These are phyloP conservation scores for Euborellia annulipes DNA, from an alignment of 1,140 invertebrate genomes.

Conservation along the genomic window DNA sequence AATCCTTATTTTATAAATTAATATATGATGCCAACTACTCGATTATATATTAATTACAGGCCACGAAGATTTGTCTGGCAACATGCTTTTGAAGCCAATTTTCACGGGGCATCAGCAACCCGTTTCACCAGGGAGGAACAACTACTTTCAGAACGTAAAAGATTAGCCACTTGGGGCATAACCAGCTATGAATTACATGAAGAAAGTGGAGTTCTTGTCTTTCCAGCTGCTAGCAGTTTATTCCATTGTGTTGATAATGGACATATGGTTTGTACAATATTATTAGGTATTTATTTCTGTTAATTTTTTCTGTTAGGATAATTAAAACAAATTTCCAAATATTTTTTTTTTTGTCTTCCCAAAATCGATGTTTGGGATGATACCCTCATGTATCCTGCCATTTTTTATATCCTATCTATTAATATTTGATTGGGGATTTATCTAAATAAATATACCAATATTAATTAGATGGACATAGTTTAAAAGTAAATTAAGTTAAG, in stretches of 20 bases:
- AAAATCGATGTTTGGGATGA: too few relatives aligned
- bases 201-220: constrained; percentile 67
- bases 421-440: too few relatives aligned
- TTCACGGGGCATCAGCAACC: constrained; percentile 41
- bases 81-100: constrained; percentile 51
- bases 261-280: constrained; percentile 38
- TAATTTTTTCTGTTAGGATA: too few relatives aligned
- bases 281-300: too few relatives aligned
- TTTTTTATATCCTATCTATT: too few relatives aligned
- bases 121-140: constrained; percentile 71
- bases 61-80: constrained; percentile 43
- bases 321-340: too few relatives aligned
- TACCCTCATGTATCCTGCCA: too few relatives aligned
- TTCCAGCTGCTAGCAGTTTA: constrained; percentile 73
- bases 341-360: too few relatives aligned
- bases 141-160: constrained; percentile 75
- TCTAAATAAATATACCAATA: too few relatives aligned
- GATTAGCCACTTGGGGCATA: constrained; percentile 82
- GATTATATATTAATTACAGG: not conserved
- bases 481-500: too few relatives aligned
- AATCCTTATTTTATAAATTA: not conserved
- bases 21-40: too few relatives aligned
- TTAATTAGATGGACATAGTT: too few relatives aligned
- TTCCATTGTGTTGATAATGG: constrained; percentile 62
- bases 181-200: constrained; percentile 81